A percentile compares a stretch with the other conserved stretches of the same genome.
phyloP scores from a whole-genome alignment of 2,888 invertebrate species.

The Lampropteryx suffumata region DNA sequence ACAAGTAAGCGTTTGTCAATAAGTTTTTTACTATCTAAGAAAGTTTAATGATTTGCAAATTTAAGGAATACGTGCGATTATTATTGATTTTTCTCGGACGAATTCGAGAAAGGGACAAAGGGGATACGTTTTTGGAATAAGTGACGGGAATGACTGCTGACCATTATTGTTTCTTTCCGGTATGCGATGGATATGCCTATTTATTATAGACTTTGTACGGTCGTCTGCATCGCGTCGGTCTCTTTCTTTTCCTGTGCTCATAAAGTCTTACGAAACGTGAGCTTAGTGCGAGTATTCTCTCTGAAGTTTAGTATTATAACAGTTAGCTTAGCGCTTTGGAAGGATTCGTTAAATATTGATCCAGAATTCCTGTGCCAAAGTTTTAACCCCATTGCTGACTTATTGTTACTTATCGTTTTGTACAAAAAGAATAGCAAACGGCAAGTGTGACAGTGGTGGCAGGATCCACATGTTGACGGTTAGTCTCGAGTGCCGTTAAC shows the following conservation, averaged over 20 bases:
- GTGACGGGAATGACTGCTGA: constrained; percentile 18
- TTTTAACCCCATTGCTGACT: too few species aligned
- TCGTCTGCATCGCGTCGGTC: constrained; percentile 4
- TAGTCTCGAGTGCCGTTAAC: constrained; percentile 56
- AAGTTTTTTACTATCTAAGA: too few species aligned
- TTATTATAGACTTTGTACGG: constrained; percentile 8
- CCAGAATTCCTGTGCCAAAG: constrained; percentile 36
- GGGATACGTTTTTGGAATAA: constrained; percentile 24
- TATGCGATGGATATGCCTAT: constrained; percentile 22
- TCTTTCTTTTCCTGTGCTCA: constrained; percentile 7
- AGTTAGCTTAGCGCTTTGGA: too few species aligned
- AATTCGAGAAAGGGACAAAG: constrained; percentile 30
- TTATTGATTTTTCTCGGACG: constrained; percentile 25
- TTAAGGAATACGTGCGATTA: constrained; percentile 17
- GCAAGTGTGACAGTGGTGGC: constrained; percentile 42
- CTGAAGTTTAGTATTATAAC: not conserved
- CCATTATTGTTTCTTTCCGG: constrained; percentile 37
- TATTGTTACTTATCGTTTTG: constrained; percentile 49
- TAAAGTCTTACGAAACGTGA: too few species aligned
- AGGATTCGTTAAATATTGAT: not conserved
- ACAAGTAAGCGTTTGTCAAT: too few species aligned
- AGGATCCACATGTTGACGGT: constrained; percentile 59
- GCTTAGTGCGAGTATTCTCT: too few species aligned
- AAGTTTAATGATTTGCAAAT: too few species aligned
- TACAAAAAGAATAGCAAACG: constrained; percentile 41